These are phyloP conservation scores for Andrena bucephala DNA, from an alignment of 2,888 invertebrate genomes.

Conservation along the genomic window DNA sequence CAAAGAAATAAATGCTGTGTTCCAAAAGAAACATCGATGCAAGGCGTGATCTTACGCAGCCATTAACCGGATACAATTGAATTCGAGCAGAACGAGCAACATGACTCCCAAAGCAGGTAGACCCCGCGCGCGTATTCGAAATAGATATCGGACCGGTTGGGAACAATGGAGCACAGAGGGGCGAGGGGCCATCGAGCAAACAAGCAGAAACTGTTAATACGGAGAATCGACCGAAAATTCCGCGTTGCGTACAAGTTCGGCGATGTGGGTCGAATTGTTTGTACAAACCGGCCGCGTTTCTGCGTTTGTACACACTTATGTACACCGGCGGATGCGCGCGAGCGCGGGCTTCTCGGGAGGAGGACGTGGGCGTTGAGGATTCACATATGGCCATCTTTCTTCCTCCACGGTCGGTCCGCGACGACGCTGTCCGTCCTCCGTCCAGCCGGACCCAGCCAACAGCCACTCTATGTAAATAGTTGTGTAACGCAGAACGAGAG, in stretches of 20 bases:
- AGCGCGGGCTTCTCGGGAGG: not conserved
- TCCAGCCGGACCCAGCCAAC: constrained; percentile 31
- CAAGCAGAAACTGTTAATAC: constrained; percentile 75
- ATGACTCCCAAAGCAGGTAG: constrained; percentile 17
- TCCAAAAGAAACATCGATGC: not conserved
- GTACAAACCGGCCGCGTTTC: constrained; percentile 78
- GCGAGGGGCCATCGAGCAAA: constrained; percentile 60
- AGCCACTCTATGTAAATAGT: constrained; percentile 63
- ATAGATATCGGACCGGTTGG: constrained; percentile 37
- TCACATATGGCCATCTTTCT: constrained; percentile 68
- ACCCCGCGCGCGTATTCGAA: constrained; percentile 31
- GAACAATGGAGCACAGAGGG: constrained; percentile 41
- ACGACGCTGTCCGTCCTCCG: constrained; percentile 16
- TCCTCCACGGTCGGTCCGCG: constrained; percentile 36
- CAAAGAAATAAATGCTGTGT: not conserved
- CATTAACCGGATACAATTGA: not conserved
- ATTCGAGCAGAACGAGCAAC: not conserved
- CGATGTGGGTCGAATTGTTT: constrained; percentile 79
- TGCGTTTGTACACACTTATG: constrained; percentile 75
- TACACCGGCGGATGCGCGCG: constrained; percentile 50
- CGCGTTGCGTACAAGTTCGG: constrained; percentile 68
- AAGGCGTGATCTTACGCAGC: not conserved
- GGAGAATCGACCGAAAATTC: constrained; percentile 72
- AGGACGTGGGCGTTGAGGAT: constrained; percentile 69
- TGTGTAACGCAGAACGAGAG: constrained; percentile 81